These are phyloP conservation scores for Sitodiplosis mosellana DNA, from an alignment of 1,140 invertebrate genomes.

Conservation along the genomic window DNA sequence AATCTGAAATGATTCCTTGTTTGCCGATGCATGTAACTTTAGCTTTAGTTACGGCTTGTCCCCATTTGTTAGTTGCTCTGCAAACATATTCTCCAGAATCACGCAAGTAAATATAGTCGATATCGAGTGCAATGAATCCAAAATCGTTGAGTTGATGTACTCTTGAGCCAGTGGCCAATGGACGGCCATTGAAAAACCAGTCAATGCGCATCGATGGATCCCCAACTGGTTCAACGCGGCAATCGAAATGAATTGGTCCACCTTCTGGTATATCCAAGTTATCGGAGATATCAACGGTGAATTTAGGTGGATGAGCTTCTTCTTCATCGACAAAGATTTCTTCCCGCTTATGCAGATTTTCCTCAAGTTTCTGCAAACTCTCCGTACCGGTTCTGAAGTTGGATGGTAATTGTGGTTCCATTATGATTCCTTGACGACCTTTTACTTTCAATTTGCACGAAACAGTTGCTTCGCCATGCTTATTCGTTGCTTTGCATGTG, in stretches of 20 bases:
- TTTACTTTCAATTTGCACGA: constrained; percentile 70
- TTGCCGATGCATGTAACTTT: constrained; percentile 69
- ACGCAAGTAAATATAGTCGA: constrained; percentile 68
- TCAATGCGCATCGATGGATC: constrained; percentile 80
- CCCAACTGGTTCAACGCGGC: constrained; percentile 68
- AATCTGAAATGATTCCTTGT: constrained; percentile 75
- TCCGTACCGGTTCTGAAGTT: constrained; percentile 74
- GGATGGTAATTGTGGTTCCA: constrained; percentile 75
- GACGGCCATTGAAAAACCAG: constrained; percentile 84
- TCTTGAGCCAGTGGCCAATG: constrained; percentile 71
- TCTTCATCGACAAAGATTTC: constrained; percentile 68
- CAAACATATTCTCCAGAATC: constrained; percentile 78
- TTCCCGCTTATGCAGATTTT: constrained; percentile 69
- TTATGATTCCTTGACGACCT: constrained; percentile 68
- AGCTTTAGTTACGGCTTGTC: constrained; percentile 62
- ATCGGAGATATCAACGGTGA: constrained; percentile 68
- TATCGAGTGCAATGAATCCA: constrained; percentile 75
- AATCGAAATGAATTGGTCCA: constrained; percentile 78
- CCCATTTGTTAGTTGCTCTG: constrained; percentile 70
- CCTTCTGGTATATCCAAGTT: constrained; percentile 70
- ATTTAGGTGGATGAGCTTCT: constrained; percentile 65
- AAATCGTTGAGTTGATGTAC: constrained; percentile 86
- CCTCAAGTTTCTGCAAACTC: constrained; percentile 77
- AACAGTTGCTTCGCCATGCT: constrained; percentile 73
- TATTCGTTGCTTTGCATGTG: constrained; percentile 74